Conservation (phyloP, 1,140 invertebrate species). For the Drosophila suzukii region DNA sequence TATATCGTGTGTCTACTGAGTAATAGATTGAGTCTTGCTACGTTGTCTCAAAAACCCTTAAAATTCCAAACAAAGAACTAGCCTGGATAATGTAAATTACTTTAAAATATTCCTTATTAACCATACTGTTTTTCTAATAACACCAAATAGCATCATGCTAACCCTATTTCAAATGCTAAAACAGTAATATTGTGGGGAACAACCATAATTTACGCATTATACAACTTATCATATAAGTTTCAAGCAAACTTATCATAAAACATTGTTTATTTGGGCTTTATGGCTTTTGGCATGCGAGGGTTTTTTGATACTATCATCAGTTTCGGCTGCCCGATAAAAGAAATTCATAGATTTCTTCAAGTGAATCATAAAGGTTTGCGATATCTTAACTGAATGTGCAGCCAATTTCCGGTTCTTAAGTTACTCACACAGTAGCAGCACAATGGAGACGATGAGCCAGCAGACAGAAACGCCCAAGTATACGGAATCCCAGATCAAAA, state of each 20-base stretch:
- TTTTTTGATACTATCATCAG: constrained; percentile 57
- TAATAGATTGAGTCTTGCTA: neutral
- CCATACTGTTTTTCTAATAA: neutral
- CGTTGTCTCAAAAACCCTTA: no score
- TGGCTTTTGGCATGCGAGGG: constrained; percentile 3
- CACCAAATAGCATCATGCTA: neutral
- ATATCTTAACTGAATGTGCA: constrained; percentile 15
- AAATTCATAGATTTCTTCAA: constrained; percentile 22
- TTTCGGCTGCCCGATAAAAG: constrained; percentile 33
- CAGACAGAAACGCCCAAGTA: constrained; percentile 68
- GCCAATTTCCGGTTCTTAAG: constrained; percentile 9
- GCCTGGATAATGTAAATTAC: no score
- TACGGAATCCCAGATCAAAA: constrained; percentile 72
- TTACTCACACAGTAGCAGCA: constrained; percentile 72
- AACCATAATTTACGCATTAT: constrained; percentile 36
- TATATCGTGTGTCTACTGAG: neutral
- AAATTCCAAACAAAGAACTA: no score
- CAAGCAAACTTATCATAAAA: constrained; percentile 26
- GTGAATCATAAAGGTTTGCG: constrained; percentile 46
- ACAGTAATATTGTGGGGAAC: neutral
- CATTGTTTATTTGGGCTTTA: constrained; percentile 32
- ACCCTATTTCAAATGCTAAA: neutral
- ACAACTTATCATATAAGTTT: constrained; percentile 25
- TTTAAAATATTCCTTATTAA: no score
- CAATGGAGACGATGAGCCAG: constrained; percentile 68